phyloP scores from a whole-genome alignment of 2,888 invertebrate species.

The Marronus borbonicus region DNA sequence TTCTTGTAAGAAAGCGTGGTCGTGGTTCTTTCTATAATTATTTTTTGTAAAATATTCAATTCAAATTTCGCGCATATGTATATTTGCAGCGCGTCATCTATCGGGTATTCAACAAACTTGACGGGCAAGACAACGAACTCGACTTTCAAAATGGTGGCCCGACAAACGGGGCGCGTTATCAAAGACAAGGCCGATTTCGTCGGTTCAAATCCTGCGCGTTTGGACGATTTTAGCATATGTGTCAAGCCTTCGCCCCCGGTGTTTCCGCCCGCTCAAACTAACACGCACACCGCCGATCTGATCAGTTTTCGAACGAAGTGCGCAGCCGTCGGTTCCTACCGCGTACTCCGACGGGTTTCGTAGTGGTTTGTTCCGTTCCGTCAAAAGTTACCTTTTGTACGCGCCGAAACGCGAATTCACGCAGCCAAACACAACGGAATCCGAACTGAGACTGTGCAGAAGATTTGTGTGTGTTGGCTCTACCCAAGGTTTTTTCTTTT shows the following conservation, averaged over 20 bases:
- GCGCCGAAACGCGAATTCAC: background rate
- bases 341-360: background rate
- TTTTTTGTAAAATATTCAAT: too few species aligned
- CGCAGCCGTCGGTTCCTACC: background rate
- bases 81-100: too few species aligned
- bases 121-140: too few species aligned
- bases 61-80: too few species aligned
- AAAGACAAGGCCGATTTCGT: too few species aligned
- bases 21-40: too few species aligned
- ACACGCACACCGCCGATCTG: background rate
- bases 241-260: background rate
- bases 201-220: too few species aligned
- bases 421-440: background rate
- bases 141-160: too few species aligned
- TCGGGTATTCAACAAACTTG: too few species aligned
- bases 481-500: too few species aligned
- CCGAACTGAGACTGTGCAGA: conserved; percentile 4
- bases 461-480: background rate
- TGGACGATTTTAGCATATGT: background rate
- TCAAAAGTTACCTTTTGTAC: background rate
- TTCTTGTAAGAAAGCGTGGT: too few species aligned
- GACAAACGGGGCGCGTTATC: too few species aligned
- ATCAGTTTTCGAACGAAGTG: background rate
- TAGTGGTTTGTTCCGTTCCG: background rate
- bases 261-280: background rate